Conservation (phyloP, 2,797 vertebrate genomes). For the Monodelphis domestica region DNA sequence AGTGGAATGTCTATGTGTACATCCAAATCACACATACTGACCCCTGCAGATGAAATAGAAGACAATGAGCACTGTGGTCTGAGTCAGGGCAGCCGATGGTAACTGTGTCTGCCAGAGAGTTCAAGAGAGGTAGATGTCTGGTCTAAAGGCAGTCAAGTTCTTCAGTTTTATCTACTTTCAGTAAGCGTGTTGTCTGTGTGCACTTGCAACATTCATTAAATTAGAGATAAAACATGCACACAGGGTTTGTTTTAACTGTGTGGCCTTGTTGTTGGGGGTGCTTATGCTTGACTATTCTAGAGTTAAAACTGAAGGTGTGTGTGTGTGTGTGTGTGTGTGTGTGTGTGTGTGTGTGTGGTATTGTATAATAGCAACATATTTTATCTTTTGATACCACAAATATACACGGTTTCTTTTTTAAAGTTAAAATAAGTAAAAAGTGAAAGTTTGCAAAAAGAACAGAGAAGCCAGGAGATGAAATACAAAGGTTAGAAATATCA, state of each 20-base stretch:
- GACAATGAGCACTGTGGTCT: conserved; percentile 1
- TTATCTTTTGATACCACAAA: too few species aligned
- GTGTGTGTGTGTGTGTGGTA: too few species aligned
- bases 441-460: too few species aligned
- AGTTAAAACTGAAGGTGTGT: too few species aligned
- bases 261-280: background rate
- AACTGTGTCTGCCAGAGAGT: background rate
- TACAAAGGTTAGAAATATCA: too few species aligned
- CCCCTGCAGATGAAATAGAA: background rate
- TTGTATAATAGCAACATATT: too few species aligned
- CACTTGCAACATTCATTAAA: background rate
- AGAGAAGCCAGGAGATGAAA: too few species aligned
- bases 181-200: background rate
- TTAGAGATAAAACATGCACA: conserved; percentile 12
- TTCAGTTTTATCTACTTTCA: background rate
- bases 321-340: background rate
- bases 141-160: conserved; percentile 15
- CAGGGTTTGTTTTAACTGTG: background rate
- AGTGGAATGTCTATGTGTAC: fast-evolving
- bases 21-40: background rate
- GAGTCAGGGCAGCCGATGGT: background rate
- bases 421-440: too few species aligned
- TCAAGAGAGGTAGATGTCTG: conserved; percentile 30
- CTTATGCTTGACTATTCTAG: too few species aligned
- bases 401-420: too few species aligned